Evolutionary conservation across 1,140 invertebrate species (phyloP).

Genomic region (Zaprionus tsacasi): DNA sequence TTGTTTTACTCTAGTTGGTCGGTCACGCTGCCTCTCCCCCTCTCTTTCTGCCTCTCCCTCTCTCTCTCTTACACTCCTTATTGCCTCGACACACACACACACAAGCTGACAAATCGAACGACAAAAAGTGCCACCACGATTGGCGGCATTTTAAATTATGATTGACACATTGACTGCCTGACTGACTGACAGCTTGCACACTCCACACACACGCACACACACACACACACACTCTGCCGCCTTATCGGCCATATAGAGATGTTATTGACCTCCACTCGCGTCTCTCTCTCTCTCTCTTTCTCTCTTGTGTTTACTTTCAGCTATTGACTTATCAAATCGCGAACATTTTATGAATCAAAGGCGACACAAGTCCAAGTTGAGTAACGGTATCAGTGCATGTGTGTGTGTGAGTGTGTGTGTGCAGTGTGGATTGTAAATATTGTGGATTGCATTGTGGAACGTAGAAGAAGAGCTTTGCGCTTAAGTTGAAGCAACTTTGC

Average conservation of each 20-base stretch:
- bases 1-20: slow-evolving; percentile 77
- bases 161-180: slow-evolving; percentile 78
- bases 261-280: slow-evolving; percentile 61
- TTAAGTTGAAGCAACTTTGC: neutral
- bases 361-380: slow-evolving; percentile 33
- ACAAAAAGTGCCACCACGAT: slow-evolving; percentile 39
- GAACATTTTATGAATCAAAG: slow-evolving; percentile 29
- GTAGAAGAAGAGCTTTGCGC: neutral
- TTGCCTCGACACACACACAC: too few relatives aligned
- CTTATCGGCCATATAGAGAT: slow-evolving; percentile 39
- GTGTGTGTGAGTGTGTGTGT: neutral
- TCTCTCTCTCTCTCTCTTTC: neutral
- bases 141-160: slow-evolving; percentile 73
- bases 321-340: slow-evolving; percentile 46
- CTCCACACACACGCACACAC: neutral
- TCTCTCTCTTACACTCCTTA: too few relatives aligned
- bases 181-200: slow-evolving; percentile 51
- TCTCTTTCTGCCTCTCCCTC: neutral
- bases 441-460: neutral
- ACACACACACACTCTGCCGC: neutral
- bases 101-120: slow-evolving; percentile 52
- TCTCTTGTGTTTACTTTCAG: slow-evolving; percentile 28
- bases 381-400: slow-evolving; percentile 8
- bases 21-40: slow-evolving; percentile 43
- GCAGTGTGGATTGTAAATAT: neutral